Evolutionary conservation across 2,888 invertebrate genomes (phyloP).

Genomic region (Standfussiana lucernea): DNA sequence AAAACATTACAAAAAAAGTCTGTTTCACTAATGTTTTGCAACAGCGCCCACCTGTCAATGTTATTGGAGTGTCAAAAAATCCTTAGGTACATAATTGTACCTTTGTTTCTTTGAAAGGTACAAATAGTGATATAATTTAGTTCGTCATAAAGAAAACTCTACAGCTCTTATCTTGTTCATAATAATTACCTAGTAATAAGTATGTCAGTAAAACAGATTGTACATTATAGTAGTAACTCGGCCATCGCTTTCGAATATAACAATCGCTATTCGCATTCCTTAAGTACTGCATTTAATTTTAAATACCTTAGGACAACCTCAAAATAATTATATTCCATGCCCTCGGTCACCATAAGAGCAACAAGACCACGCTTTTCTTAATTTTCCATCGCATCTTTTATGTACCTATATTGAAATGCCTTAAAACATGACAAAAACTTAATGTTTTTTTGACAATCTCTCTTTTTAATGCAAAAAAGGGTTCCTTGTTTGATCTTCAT

Average conservation of each 20-base stretch:
- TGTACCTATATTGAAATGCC: too few species aligned
- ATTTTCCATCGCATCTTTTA: not conserved
- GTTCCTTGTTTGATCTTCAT: not conserved
- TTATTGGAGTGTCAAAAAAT: not conserved
- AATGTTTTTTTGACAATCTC: not conserved
- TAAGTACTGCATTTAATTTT: constrained; percentile 38
- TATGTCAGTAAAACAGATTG: constrained; percentile 56
- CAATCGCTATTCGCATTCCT: constrained; percentile 51
- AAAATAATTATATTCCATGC: not conserved
- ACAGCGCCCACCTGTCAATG: not conserved
- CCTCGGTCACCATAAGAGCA: not conserved
- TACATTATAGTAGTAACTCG: constrained; percentile 36
- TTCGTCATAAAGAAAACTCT: constrained; percentile 31
- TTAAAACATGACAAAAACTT: not conserved
- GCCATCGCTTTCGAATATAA: constrained; percentile 54
- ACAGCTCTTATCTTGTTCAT: constrained; percentile 39
- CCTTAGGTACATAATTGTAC: not conserved
- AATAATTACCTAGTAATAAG: constrained; percentile 53
- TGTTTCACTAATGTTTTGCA: not conserved
- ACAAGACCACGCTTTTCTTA: not conserved
- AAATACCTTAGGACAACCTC: not conserved
- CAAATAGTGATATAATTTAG: constrained; percentile 5
- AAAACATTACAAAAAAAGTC: not conserved
- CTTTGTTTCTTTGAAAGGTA: not conserved
- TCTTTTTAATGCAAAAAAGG: not conserved